Conservation (phyloP, 2,113 vertebrate species). For the Solea senegalensis region DNA sequence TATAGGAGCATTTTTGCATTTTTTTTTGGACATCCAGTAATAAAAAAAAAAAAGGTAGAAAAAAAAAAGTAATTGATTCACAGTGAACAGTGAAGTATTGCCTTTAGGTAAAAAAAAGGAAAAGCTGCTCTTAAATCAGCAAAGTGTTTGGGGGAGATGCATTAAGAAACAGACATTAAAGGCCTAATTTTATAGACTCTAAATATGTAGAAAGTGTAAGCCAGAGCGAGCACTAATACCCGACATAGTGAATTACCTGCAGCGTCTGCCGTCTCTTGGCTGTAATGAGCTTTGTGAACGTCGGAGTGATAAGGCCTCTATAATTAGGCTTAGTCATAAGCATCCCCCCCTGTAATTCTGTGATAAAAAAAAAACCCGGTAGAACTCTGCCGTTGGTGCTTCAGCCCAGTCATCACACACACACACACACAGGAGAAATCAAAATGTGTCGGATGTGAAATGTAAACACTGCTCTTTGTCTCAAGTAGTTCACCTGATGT, state of each 20-base stretch:
- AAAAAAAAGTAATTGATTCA: constrained; percentile 69
- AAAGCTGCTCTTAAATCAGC: constrained; percentile 64
- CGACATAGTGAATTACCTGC: constrained; percentile 79
- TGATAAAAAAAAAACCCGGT: constrained; percentile 77
- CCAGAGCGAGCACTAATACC: constrained; percentile 74
- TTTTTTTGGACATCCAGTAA: constrained; percentile 30
- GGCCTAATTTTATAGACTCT: constrained; percentile 74
- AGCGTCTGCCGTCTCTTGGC: constrained; percentile 75
- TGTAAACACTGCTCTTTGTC: constrained; percentile 70
- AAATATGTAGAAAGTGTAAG: constrained; percentile 75
- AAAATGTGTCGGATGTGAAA: constrained; percentile 55
- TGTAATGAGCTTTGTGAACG: constrained; percentile 84
- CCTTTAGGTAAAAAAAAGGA: constrained; percentile 60
- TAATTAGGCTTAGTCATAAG: constrained; percentile 86
- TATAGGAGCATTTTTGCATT: constrained; percentile 19
- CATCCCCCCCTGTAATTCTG: constrained; percentile 78
- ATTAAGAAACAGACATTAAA: constrained; percentile 77
- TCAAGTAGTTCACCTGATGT: constrained; percentile 68
- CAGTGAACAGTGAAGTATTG: constrained; percentile 58
- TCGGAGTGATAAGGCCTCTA: constrained; percentile 78
- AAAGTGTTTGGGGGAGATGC: constrained; percentile 49
- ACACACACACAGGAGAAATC: constrained; percentile 39
- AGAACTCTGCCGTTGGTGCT: constrained; percentile 63
- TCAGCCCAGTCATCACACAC: constrained; percentile 50
- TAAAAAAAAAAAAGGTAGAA: not conserved